Base-by-base conservation (phyloP, 2,113 vertebrate genomes). In the Rallus limicola region DNA sequence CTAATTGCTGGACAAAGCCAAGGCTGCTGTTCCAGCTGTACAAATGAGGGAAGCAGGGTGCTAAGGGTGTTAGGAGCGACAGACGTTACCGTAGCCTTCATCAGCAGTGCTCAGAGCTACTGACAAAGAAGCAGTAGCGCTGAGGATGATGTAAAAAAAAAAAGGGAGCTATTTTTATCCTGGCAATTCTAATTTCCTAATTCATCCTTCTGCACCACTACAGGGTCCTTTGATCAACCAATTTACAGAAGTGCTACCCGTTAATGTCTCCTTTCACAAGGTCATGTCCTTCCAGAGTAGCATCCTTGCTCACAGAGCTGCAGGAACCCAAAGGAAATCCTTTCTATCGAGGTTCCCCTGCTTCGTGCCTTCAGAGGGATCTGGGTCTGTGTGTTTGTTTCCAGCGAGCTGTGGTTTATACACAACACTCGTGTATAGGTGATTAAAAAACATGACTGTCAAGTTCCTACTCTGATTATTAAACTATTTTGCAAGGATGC, bases 111-210 rank as follows among this genome's bases (percentile, higher is more conserved):
- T 11, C 3, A 4, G 11, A 33, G 38, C 8, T 16, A 9, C 64
- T 67, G 64, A 16, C 14, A 64, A 17, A 56, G 63, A 44, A 31
- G 9, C 11, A 0, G 9, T 13, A n/a, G 23, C 0, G 0, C 6
- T 31, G 23, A 53, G 7, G 48, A 6, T 44, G 48, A 26, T 23
- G 12, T 31, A 38, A 29, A 19, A 34, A 14, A 52, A 50, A 36
- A 19, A 34, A 13, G 48, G 21, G 13, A 23, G 7, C 2, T 18
- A 36, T 38, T 60, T 67, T n/a, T n/a, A 15, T 53, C 46, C 14
- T 11, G 67, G 46, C 50, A 9, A 5, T 60, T 68, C 74, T 20
- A 13, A 12, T 67, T 68, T 23, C 15, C 6, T 33, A 10, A 56
- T 48, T 74, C 18, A 3, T 33, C 38, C 67, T 28, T 2, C 71